A percentile compares a stretch with the other conserved stretches of the same genome.
phyloP scores from a whole-genome alignment of 1,140 invertebrate genomes.

The Diabrotica virgifera region DNA sequence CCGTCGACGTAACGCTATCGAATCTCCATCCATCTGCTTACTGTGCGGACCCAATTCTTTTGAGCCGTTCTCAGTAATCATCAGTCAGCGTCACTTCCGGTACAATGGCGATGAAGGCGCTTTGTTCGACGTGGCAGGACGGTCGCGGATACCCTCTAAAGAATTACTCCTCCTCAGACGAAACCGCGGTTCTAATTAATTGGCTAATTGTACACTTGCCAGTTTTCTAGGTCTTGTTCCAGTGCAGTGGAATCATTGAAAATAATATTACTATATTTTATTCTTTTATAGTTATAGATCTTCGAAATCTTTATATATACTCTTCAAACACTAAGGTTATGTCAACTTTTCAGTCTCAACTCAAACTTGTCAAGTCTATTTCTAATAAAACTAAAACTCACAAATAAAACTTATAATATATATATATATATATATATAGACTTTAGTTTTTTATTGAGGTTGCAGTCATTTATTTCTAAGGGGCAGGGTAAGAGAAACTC shows the following conservation, averaged over 20 bases:
- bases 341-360: no score
- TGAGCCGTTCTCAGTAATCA: slow-evolving; percentile 38
- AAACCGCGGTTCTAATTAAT: slow-evolving; percentile 30
- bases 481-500: no score
- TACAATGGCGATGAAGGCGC: slow-evolving; percentile 37
- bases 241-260: not conserved
- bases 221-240: slow-evolving; percentile 11
- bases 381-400: no score
- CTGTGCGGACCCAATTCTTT: slow-evolving; percentile 40
- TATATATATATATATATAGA: no score
- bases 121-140: slow-evolving; percentile 30
- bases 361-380: no score
- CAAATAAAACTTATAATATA: no score
- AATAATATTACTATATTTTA: not conserved
- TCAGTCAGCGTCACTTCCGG: slow-evolving; percentile 45
- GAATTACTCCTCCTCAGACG: slow-evolving; percentile 22
- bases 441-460: no score
- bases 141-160: slow-evolving; percentile 24
- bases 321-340: no score
- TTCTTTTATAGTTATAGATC: no score
- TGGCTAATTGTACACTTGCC: slow-evolving; percentile 34
- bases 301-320: no score
- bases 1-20: slow-evolving; percentile 5
- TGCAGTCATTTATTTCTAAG: no score
- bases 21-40: slow-evolving; percentile 40